Evolutionary conservation across 1,140 invertebrate genomes (phyloP), one percentile per base, ranked within the genome.

Genomic region (Asbolus verrucosus): DNA sequence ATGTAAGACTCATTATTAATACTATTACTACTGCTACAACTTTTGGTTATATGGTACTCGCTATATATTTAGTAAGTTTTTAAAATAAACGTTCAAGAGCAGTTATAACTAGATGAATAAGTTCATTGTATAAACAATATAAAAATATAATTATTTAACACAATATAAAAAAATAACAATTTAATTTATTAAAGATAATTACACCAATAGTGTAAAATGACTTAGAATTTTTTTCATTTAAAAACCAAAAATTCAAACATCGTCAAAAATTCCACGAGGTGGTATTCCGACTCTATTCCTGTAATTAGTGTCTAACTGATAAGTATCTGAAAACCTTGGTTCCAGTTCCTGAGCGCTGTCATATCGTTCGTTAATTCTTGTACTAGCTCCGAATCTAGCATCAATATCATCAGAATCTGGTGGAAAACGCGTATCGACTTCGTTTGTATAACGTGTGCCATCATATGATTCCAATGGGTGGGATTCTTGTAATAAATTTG

Each of bases 211-310:
- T 19, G 19, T 8, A 36, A 62, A 65, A 46, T 30, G 62, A 43
- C 62, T 43, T 43, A 65, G 62, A 39, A 36, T 36, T 6, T 36
- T 11, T 62, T 27, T 27, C 3, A 19, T 13, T 18, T 69, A 21
- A 62, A 39, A 63, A 38, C 61, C 60, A 75, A 77, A 82, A 39
- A 4, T 27, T 27, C 24, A 27, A 8, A 94, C 90, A 82, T 96
- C 93, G 81, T 96, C 93, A 76, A 96, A 96, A 54, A 96, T 87
- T 41, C 92, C 91, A 70, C 88, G 83, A 0, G 92, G 92, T 0
- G 93, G 91, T 54, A 86, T 85, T 1, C 87, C 87, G 41, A 89
- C 84, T 74, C 80, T 84, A 71, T 83, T 83, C 67, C 82, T 83
- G 41, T 79, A 83, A 27, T 78, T 78, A 73, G 76, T 82, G 70